Evolutionary conservation across 2,888 invertebrate genomes (phyloP).

Genomic region (Noctuana brunneofusca): DNA sequence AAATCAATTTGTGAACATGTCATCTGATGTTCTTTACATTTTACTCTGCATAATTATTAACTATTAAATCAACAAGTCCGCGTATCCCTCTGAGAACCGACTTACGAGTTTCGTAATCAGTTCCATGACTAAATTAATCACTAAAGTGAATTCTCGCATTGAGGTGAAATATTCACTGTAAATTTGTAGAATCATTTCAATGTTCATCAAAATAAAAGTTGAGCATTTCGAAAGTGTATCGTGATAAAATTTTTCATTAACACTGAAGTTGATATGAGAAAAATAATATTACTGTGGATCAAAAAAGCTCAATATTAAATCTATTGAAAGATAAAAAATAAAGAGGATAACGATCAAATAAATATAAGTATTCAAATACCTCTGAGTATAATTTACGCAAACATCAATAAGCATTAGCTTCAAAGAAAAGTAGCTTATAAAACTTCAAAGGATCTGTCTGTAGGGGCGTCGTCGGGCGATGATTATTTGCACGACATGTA

Average conservation of each 20-base stretch:
- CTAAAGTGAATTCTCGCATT: slow-evolving; percentile 11
- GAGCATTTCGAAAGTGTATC: slow-evolving; percentile 1
- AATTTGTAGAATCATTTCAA: slow-evolving; percentile 7
- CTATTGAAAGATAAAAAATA: slow-evolving; percentile 6
- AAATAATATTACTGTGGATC: not conserved
- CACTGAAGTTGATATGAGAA: not conserved
- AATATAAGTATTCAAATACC: slow-evolving; percentile 3
- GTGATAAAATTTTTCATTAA: not conserved
- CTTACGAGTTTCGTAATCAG: slow-evolving; percentile 11
- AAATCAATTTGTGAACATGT: slow-evolving; percentile 13
- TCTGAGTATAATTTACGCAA: slow-evolving; percentile 20
- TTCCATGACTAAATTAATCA: slow-evolving; percentile 19
- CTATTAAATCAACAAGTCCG: slow-evolving; percentile 22
- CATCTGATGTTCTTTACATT: not conserved
- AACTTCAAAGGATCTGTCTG: slow-evolving; percentile 30
- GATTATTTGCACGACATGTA: slow-evolving; percentile 34
- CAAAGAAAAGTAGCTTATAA: slow-evolving; percentile 31
- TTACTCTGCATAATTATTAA: not conserved
- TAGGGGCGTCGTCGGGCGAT: slow-evolving; percentile 14
- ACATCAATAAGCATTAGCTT: slow-evolving; percentile 30
- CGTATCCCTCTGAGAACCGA: slow-evolving; percentile 8
- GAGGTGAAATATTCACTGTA: not conserved
- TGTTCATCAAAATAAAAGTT: slow-evolving; percentile 6
- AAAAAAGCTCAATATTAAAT: slow-evolving; percentile 1
- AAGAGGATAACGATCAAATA: slow-evolving; percentile 7